Evolutionary conservation across 1,140 invertebrate genomes (phyloP).

Genomic region (Hycleus cichorii): DNA sequence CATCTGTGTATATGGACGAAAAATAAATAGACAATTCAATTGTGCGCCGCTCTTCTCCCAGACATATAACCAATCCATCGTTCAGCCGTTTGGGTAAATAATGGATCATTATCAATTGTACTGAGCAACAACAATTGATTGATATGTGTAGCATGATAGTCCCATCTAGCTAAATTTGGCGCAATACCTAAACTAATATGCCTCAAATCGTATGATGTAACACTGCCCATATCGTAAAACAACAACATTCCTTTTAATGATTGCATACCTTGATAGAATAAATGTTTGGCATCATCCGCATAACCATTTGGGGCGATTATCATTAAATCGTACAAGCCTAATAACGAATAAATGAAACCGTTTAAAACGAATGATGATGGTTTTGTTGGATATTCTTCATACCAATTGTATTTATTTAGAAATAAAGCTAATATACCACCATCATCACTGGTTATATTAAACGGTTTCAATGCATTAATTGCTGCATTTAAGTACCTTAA

Average conservation of each 20-base stretch:
- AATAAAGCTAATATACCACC: slow-evolving; percentile 76
- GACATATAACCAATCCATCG: slow-evolving; percentile 95
- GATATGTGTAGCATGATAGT: slow-evolving; percentile 97
- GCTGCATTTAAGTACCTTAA: slow-evolving; percentile 73
- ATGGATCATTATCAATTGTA: slow-evolving; percentile 77
- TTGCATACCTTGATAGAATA: slow-evolving; percentile 80
- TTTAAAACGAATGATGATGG: slow-evolving; percentile 95
- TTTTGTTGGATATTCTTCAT: slow-evolving; percentile 96
- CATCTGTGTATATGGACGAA: too few species aligned
- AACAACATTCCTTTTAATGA: slow-evolving; percentile 86
- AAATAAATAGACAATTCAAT: slow-evolving; percentile 48
- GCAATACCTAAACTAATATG: slow-evolving; percentile 83
- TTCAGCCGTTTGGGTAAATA: slow-evolving; percentile 78
- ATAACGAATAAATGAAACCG: slow-evolving; percentile 96
- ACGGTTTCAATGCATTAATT: slow-evolving; percentile 69
- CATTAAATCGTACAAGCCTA: slow-evolving; percentile 91
- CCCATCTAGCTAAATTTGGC: slow-evolving; percentile 91
- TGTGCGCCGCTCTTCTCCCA: slow-evolving; percentile 88
- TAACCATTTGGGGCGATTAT: slow-evolving; percentile 54
- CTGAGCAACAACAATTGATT: slow-evolving; percentile 88
- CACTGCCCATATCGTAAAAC: slow-evolving; percentile 91
- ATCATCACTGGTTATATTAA: slow-evolving; percentile 58
- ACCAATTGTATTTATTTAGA: slow-evolving; percentile 76
- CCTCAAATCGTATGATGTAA: slow-evolving; percentile 93
- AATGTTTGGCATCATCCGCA: slow-evolving; percentile 58